Conservation (phyloP, 2,888 invertebrate genomes). For the Meiosimyza platycephala region DNA sequence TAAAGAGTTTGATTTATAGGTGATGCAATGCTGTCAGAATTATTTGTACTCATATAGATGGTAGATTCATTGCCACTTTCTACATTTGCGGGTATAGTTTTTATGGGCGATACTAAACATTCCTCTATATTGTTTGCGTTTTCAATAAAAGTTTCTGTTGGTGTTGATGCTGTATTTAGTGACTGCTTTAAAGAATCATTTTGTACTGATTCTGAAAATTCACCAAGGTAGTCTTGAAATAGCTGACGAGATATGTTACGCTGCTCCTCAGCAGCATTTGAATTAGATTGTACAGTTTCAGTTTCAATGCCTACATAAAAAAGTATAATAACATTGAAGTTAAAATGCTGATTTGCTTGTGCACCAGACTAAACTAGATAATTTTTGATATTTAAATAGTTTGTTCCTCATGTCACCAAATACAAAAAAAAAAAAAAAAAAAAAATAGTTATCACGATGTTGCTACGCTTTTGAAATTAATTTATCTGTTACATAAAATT, state of each 20-base stretch:
- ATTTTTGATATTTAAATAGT: too few relatives aligned
- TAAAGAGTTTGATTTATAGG: conserved; percentile 44
- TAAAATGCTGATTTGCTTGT: too few relatives aligned
- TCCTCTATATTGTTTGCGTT: conserved; percentile 32
- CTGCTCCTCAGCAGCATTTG: conserved; percentile 42
- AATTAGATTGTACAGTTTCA: conserved; percentile 14
- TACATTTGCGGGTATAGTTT: conserved; percentile 25
- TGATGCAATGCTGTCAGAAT: conserved; percentile 23
- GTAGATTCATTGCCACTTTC: conserved; percentile 27
- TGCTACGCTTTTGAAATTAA: too few relatives aligned
- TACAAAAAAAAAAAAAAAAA: too few relatives aligned
- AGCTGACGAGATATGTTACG: conserved; percentile 52
- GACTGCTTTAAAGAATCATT: background rate
- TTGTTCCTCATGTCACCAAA: too few relatives aligned
- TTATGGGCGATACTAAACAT: conserved; percentile 47
- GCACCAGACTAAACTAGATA: too few relatives aligned
- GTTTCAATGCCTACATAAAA: conserved; percentile 40
- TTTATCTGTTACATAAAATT: too few relatives aligned
- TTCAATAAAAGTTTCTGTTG: conserved; percentile 45
- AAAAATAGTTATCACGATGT: too few relatives aligned
- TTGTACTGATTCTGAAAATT: conserved; percentile 43
- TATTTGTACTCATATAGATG: conserved; percentile 51
- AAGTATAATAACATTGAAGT: background rate
- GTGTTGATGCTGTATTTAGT: conserved; percentile 49
- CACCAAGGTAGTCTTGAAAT: conserved; percentile 58